Percentiles rank a stretch among this genome's conserved stretches.
These are phyloP conservation scores for Papilio polytes DNA, from an alignment of 1,140 invertebrate species.

Conservation along the genomic window DNA sequence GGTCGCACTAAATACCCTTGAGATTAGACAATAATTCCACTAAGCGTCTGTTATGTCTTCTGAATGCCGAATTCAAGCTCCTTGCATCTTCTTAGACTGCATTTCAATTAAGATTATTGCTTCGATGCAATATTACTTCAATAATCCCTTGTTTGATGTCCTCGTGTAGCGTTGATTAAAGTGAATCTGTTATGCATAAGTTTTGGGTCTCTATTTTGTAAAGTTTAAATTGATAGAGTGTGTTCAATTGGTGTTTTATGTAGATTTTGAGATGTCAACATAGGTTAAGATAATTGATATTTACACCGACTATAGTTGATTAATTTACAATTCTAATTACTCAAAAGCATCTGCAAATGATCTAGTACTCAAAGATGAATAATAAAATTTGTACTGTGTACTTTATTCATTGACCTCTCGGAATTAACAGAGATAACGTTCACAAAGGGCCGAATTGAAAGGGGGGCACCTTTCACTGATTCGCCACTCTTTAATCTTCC, in stretches of 20 bases:
- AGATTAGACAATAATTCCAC: slow-evolving; percentile 79
- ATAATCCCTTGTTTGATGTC: slow-evolving; percentile 24
- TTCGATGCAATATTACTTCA: slow-evolving; percentile 5
- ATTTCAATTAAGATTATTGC: slow-evolving; percentile 81
- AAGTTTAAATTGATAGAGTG: background rate
- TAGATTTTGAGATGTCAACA: background rate
- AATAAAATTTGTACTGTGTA: slow-evolving; percentile 71
- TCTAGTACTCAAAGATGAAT: slow-evolving; percentile 64
- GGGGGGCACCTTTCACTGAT: slow-evolving; percentile 73
- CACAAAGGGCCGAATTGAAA: slow-evolving; percentile 72
- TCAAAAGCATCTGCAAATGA: slow-evolving; percentile 45
- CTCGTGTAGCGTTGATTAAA: background rate
- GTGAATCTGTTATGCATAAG: background rate
- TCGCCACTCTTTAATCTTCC: slow-evolving; percentile 81
- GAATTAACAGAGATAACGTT: slow-evolving; percentile 79
- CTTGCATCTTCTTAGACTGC: slow-evolving; percentile 67
- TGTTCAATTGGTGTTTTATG: background rate
- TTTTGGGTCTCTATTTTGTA: background rate
- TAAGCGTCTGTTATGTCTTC: slow-evolving; percentile 70
- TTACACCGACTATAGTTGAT: slow-evolving; percentile 4
- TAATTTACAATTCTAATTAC: slow-evolving; percentile 29
- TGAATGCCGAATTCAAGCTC: slow-evolving; percentile 74
- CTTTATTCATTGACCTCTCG: slow-evolving; percentile 76
- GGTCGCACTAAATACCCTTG: slow-evolving; percentile 64
- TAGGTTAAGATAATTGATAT: background rate